Evolutionary conservation across 2,797 vertebrate genomes (phyloP).

Genomic region (Alfaro cultratus): DNA sequence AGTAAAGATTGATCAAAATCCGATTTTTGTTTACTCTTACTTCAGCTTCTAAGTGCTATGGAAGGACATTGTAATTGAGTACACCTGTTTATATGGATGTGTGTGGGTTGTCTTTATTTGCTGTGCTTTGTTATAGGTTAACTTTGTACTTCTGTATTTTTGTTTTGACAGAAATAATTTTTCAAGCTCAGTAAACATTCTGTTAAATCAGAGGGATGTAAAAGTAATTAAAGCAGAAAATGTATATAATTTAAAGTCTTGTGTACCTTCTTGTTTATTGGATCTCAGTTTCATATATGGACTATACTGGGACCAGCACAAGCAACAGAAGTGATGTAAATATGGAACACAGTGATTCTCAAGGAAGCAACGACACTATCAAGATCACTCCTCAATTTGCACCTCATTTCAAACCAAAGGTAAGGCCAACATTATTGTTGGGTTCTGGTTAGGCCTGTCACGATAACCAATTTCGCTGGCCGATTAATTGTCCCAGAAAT

Average conservation of each 20-base stretch:
- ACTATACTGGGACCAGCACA: slow-evolving; percentile 91
- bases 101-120: neutral
- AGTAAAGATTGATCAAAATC: neutral
- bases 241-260: neutral
- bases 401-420: slow-evolving; percentile 87
- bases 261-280: slow-evolving; percentile 1
- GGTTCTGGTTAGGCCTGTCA: neutral
- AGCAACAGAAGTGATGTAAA: slow-evolving; percentile 94
- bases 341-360: slow-evolving; percentile 89
- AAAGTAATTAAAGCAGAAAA: neutral
- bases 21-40: neutral
- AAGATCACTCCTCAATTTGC: slow-evolving; percentile 92
- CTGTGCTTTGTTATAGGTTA: neutral
- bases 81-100: neutral
- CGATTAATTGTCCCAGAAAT: too few species aligned
- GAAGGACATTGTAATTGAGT: too few species aligned
- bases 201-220: neutral
- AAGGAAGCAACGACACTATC: slow-evolving; percentile 97
- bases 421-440: slow-evolving; percentile 14
- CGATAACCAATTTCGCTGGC: too few species aligned
- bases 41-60: neutral
- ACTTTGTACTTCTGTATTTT: neutral
- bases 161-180: neutral
- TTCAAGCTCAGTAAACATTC: neutral
- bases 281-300: slow-evolving; percentile 89